Conservation (phyloP, 2,113 vertebrate species). For the Pan paniscus region DNA sequence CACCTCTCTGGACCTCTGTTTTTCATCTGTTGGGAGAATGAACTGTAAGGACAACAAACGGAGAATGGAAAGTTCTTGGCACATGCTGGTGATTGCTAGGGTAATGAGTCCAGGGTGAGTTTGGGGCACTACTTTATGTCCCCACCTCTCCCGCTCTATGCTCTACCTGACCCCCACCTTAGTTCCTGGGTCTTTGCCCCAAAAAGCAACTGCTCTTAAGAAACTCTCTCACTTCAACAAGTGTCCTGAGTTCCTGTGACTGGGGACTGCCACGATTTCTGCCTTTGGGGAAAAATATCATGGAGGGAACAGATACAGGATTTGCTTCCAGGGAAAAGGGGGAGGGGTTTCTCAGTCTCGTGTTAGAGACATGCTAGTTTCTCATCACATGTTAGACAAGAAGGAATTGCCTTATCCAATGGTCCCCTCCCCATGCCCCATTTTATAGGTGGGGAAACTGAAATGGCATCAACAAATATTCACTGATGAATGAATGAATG, state of each 20-base stretch:
- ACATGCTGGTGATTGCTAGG: neutral
- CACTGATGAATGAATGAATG: neutral
- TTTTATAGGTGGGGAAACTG: neutral
- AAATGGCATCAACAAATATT: too few relatives aligned
- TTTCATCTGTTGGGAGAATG: neutral
- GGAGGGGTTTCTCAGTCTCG: neutral
- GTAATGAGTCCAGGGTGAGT: neutral
- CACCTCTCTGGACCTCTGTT: neutral
- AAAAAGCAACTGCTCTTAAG: neutral
- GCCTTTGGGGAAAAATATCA: neutral
- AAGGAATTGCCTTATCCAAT: neutral
- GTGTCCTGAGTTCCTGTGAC: neutral
- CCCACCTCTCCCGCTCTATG: fast-evolving
- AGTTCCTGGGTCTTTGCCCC: neutral
- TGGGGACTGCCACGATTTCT: neutral
- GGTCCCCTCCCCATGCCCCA: neutral
- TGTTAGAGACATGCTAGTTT: too few relatives aligned
- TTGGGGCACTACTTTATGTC: neutral
- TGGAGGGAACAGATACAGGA: neutral
- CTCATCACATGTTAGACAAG: neutral
- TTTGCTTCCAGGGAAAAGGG: neutral
- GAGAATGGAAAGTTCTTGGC: neutral
- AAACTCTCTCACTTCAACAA: fast-evolving
- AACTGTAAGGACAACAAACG: fast-evolving
- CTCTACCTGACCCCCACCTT: too few relatives aligned